These are phyloP conservation scores for Yponomeuta malinellus DNA, from an alignment of 2,888 invertebrate genomes.

Conservation along the genomic window DNA sequence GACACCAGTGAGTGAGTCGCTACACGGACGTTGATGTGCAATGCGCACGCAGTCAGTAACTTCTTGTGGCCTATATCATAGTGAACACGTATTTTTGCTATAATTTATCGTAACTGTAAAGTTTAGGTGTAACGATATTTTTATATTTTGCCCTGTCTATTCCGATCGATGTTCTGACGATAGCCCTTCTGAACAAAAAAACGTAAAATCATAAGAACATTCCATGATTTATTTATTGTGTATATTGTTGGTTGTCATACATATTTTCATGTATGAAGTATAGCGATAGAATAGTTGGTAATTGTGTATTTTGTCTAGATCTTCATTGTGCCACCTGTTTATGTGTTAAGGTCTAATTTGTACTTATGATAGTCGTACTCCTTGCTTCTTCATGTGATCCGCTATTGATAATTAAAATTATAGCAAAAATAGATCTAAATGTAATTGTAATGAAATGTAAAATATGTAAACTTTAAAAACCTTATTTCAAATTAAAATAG, in stretches of 20 bases:
- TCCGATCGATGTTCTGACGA: conserved; percentile 24
- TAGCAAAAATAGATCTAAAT: conserved; percentile 60
- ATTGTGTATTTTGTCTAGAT: conserved; percentile 65
- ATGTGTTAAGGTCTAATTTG: conserved; percentile 63
- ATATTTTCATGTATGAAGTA: conserved; percentile 69
- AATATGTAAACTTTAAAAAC: conserved; percentile 54
- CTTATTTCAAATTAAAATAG: conserved; percentile 33
- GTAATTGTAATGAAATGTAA: conserved; percentile 48
- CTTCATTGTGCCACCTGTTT: conserved; percentile 74
- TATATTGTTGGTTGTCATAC: conserved; percentile 68
- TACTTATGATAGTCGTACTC: conserved; percentile 65
- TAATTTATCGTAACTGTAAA: conserved; percentile 60
- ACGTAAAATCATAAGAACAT: conserved; percentile 65
- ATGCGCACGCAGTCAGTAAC: conserved; percentile 23
- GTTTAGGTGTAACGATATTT: conserved; percentile 48
- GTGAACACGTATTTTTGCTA: conserved; percentile 73
- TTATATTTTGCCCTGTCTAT: conserved; percentile 53
- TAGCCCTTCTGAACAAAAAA: conserved; percentile 38
- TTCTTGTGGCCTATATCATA: conserved; percentile 45
- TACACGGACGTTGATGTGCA: conserved; percentile 21
- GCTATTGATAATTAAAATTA: conserved; percentile 64
- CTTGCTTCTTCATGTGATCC: conserved; percentile 66
- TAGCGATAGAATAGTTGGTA: conserved; percentile 55
- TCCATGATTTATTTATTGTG: conserved; percentile 76
- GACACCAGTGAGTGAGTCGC: conserved; percentile 18